Evolutionary conservation across 1,140 invertebrate genomes (phyloP).

Genomic region (Eciton burchellii): DNA sequence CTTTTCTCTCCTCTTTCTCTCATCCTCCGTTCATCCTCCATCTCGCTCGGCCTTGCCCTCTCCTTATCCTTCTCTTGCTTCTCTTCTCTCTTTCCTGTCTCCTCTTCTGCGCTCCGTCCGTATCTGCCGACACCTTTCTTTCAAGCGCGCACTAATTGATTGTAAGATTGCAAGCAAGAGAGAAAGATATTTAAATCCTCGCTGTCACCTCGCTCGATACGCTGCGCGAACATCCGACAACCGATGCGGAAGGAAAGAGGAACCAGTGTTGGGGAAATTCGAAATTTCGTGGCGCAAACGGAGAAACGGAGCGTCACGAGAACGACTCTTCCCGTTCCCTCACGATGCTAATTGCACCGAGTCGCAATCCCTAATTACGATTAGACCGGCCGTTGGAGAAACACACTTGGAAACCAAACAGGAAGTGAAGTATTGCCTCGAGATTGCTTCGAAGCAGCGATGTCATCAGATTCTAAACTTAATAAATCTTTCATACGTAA

Average conservation of each 20-base stretch:
- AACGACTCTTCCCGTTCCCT: not conserved
- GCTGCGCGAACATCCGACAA: conserved; percentile 35
- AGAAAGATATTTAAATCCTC: conserved; percentile 57
- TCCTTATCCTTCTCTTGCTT: conserved; percentile 4
- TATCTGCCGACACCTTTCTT: conserved; percentile 52
- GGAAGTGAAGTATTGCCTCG: conserved; percentile 2
- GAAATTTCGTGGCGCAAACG: conserved; percentile 49
- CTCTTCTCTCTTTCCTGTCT: conserved; percentile 3
- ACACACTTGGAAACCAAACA: not conserved
- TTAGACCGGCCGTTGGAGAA: conserved; percentile 36
- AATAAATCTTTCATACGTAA: no score
- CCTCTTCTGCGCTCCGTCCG: conserved; percentile 19
- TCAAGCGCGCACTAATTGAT: conserved; percentile 37
- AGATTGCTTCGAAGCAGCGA: not conserved
- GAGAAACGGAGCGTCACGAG: conserved; percentile 12
- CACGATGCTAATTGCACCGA: conserved; percentile 19
- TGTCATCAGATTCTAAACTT: no score
- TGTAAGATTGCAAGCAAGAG: conserved; percentile 47
- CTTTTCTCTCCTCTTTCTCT: not conserved
- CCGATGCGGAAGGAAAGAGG: not conserved
- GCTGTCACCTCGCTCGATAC: conserved; percentile 61
- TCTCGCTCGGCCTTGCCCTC: not conserved
- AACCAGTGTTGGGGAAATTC: not conserved
- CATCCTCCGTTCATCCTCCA: not conserved
- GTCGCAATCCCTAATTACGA: conserved; percentile 49